Evolutionary conservation across 2,797 vertebrate species (phyloP).

Genomic region (Eulemur rubriventer): DNA sequence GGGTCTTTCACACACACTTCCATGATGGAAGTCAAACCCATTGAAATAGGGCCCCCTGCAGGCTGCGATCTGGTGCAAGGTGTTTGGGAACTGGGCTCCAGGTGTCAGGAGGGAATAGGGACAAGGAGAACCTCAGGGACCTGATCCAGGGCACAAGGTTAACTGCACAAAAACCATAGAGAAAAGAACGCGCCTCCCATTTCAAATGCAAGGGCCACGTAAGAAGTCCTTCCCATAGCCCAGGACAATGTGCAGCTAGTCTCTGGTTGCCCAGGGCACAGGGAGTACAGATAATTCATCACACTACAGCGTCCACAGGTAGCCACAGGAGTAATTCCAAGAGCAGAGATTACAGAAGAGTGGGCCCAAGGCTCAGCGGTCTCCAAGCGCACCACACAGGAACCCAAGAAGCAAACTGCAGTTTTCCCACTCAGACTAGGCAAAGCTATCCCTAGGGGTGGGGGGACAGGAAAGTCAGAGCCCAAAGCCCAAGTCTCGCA

Average conservation of each 20-base stretch:
- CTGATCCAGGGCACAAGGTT: neutral
- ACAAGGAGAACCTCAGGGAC: neutral
- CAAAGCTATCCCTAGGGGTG: neutral
- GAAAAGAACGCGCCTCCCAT: neutral
- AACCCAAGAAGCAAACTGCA: neutral
- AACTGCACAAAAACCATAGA: neutral
- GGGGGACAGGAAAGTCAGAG: neutral
- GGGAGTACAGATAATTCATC: neutral
- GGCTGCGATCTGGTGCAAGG: neutral
- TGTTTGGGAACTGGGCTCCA: neutral
- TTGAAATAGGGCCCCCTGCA: neutral
- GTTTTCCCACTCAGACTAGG: neutral
- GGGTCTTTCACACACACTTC: neutral
- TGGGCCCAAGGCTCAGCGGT: neutral
- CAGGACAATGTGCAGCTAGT: no score
- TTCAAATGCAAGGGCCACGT: neutral
- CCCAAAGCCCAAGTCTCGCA: neutral
- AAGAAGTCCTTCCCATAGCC: neutral
- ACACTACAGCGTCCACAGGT: accelerated
- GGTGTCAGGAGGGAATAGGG: neutral
- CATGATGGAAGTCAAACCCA: neutral
- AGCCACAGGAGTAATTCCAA: neutral
- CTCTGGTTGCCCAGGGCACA: neutral
- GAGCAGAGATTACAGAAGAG: neutral
- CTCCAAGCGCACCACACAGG: neutral